Percentiles rank a stretch among this genome's conserved stretches.
Evolutionary conservation across 2,113 vertebrate species (phyloP).

Genomic region (Rhinolophus sinicus): DNA sequence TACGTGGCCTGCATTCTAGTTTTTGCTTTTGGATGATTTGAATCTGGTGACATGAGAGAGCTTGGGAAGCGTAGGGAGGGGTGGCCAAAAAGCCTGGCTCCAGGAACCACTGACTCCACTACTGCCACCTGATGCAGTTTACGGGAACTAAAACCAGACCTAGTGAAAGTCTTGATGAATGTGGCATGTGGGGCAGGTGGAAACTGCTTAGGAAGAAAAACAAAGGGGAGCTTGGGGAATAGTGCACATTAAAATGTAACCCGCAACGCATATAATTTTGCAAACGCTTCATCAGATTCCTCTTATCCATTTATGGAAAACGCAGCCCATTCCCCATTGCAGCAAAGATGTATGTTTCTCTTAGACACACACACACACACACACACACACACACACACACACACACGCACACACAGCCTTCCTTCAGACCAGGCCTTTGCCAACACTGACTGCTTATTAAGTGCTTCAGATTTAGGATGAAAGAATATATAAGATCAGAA

Average conservation of each 20-base stretch:
- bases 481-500: conserved; percentile 57
- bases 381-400: not conserved
- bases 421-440: not conserved
- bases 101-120: not conserved
- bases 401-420: not conserved
- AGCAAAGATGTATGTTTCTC: not conserved
- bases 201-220: not conserved
- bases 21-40: conserved; percentile 41
- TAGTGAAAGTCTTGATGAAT: not conserved
- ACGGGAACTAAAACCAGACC: not conserved
- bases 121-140: not conserved
- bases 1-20: conserved; percentile 19
- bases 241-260: not conserved
- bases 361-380: not conserved
- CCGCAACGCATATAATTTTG: not conserved
- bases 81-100: not conserved
- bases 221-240: not conserved
- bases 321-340: rapidly evolving
- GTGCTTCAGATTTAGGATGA: conserved; percentile 62
- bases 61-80: not conserved
- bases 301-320: not conserved
- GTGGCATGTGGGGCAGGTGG: not conserved
- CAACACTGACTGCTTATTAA: conserved; percentile 58
- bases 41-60: conserved; percentile 40
- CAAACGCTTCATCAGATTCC: not conserved